phyloP scores from a whole-genome alignment of 2,888 invertebrate species.

The Megamerina dolium region DNA sequence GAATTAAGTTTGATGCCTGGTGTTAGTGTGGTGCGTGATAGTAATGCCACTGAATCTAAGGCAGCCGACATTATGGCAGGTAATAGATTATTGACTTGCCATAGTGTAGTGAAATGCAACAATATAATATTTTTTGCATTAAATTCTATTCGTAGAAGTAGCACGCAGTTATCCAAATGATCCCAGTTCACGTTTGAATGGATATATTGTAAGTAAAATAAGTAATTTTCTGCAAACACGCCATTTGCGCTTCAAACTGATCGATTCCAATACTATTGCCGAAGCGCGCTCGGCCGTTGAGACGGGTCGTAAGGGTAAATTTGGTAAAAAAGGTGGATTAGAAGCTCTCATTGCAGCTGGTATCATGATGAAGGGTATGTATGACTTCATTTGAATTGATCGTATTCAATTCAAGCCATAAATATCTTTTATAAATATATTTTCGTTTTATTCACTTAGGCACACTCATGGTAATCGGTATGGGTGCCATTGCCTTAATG shows the following conservation, averaged over 20 bases:
- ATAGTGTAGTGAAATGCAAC: background rate
- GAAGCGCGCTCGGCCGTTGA: conserved; percentile 54
- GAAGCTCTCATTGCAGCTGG: conserved; percentile 55
- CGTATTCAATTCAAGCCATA: background rate
- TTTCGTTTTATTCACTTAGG: conserved; percentile 46
- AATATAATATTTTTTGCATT: background rate
- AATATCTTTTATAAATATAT: background rate
- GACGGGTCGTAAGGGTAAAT: conserved; percentile 55
- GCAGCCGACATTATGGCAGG: conserved; percentile 64
- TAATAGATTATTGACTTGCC: conserved; percentile 20
- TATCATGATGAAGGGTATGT: conserved; percentile 58
- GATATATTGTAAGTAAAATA: conserved; percentile 65
- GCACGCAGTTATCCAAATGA: conserved; percentile 71
- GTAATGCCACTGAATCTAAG: conserved; percentile 54
- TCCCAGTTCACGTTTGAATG: conserved; percentile 69
- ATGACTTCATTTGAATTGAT: background rate
- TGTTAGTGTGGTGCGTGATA: conserved; percentile 65
- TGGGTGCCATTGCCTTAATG: conserved; percentile 69
- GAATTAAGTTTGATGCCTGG: conserved; percentile 68
- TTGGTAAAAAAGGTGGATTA: conserved; percentile 53
- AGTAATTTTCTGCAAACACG: conserved; percentile 68
- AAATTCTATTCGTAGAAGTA: conserved; percentile 52
- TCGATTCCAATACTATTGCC: conserved; percentile 58
- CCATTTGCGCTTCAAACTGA: conserved; percentile 64
- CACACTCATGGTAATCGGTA: conserved; percentile 65